A percentile compares a stretch with the other conserved stretches of the same genome.
phyloP scores from a whole-genome alignment of 1,140 invertebrate genomes.

The Zaprionus gabonicus region DNA sequence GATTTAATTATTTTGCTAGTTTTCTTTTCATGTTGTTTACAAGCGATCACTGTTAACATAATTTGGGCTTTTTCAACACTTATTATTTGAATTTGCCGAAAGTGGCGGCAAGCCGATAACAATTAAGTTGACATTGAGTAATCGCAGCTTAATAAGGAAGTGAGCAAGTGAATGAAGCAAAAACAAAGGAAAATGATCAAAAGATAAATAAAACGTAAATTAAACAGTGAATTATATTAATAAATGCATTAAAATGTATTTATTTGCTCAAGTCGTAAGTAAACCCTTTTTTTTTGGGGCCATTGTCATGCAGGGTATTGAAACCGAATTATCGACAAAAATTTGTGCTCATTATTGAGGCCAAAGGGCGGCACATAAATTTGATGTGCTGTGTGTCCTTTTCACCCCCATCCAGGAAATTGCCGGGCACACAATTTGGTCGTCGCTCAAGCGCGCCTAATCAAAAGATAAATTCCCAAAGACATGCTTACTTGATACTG shows the following conservation, averaged over 20 bases:
- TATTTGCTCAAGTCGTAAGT: not conserved
- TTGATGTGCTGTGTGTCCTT: conserved; percentile 67
- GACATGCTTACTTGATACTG: conserved; percentile 32
- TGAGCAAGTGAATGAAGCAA: too few species aligned
- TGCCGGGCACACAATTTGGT: conserved; percentile 48
- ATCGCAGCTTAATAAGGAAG: too few species aligned
- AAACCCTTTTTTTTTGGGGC: not conserved
- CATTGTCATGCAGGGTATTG: not conserved
- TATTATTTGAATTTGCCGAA: not conserved
- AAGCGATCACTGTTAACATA: not conserved
- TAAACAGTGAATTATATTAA: not conserved
- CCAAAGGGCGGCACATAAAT: conserved; percentile 68
- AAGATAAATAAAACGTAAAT: not conserved
- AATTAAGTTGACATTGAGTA: not conserved
- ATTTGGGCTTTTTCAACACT: not conserved
- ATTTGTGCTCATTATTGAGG: conserved; percentile 74
- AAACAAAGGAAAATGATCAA: not conserved
- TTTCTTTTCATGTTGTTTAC: not conserved
- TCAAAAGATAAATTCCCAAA: conserved; percentile 63
- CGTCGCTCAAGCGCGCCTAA: conserved; percentile 61
- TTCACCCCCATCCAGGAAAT: conserved; percentile 59
- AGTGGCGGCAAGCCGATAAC: not conserved
- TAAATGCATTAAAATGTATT: not conserved
- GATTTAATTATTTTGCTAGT: not conserved
- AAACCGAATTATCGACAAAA: conserved; percentile 74